A percentile compares a stretch with the other conserved stretches of the same genome.
These are phyloP conservation scores for Leucosticte australis DNA, from an alignment of 2,113 vertebrate genomes.

Conservation along the genomic window DNA sequence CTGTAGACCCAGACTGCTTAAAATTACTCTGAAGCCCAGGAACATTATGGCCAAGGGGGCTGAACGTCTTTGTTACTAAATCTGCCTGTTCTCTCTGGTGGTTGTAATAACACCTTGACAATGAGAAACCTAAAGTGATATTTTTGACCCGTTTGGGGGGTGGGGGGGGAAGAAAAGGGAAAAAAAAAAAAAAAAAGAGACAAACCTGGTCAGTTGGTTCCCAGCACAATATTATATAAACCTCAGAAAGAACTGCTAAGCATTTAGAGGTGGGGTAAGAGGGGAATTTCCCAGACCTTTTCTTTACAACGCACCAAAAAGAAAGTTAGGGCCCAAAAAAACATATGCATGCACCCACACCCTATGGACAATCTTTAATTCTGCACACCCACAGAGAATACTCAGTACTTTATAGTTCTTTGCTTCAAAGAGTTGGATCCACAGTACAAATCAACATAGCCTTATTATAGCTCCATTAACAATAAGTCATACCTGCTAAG, in stretches of 20 bases:
- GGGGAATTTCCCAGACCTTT: not conserved
- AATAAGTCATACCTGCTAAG: slow-evolving; percentile 1
- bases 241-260: not conserved
- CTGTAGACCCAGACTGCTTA: not conserved
- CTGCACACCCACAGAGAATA: not conserved
- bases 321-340: not conserved
- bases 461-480: not conserved
- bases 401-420: not conserved
- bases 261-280: not conserved
- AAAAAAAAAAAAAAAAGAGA: no score
- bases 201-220: not conserved
- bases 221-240: not conserved
- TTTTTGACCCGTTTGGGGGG: not conserved
- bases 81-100: not conserved
- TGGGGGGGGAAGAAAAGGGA: no score
- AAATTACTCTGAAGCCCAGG: not conserved
- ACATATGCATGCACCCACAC: not conserved
- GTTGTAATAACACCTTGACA: not conserved
- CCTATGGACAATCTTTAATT: not conserved
- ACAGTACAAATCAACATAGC: not conserved
- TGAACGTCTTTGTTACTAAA: not conserved
- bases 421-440: not conserved
- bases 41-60: not conserved
- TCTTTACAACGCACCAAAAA: not conserved
- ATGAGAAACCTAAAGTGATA: not conserved